Evolutionary conservation across 2,888 invertebrate genomes (phyloP).

Genomic region (Atrina japonica): DNA sequence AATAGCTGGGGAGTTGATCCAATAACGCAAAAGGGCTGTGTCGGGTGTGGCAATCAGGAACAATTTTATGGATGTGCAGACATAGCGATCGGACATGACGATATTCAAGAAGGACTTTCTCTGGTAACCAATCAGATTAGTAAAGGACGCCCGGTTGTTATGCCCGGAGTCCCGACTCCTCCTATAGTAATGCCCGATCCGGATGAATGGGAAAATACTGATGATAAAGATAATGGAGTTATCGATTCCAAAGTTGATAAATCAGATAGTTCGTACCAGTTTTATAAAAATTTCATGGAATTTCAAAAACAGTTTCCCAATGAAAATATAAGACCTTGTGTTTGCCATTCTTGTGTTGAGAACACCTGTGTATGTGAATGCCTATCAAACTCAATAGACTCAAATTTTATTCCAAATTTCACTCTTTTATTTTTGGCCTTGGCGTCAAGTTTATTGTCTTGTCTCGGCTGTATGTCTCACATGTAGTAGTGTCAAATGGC

Average conservation of each 20-base stretch:
- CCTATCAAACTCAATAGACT: too few relatives aligned
- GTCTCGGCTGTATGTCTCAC: too few relatives aligned
- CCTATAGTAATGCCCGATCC: slow-evolving; percentile 14
- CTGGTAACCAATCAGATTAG: slow-evolving; percentile 32
- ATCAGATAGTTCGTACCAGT: not conserved
- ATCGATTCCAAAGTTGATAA: slow-evolving; percentile 6
- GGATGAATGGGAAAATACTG: slow-evolving; percentile 1
- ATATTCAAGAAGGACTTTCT: slow-evolving; percentile 46
- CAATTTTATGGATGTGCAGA: slow-evolving; percentile 75
- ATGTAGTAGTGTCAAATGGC: too few relatives aligned
- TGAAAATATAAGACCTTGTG: slow-evolving; percentile 38
- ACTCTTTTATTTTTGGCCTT: too few relatives aligned
- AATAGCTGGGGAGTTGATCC: slow-evolving; percentile 72
- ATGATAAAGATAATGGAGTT: slow-evolving; percentile 7
- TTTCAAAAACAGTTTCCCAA: slow-evolving; percentile 38
- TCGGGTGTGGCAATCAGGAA: slow-evolving; percentile 73
- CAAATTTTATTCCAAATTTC: too few relatives aligned
- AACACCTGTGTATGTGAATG: slow-evolving; percentile 46
- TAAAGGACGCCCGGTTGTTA: slow-evolving; percentile 18
- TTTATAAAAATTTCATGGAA: slow-evolving; percentile 35
- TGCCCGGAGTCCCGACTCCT: slow-evolving; percentile 33
- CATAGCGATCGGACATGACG: slow-evolving; percentile 68
- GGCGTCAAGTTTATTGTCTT: too few relatives aligned
- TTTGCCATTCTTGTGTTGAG: slow-evolving; percentile 42
- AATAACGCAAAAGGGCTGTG: slow-evolving; percentile 54